Conservation (phyloP, 2,797 vertebrate species). For the Macropodus opercularis region DNA sequence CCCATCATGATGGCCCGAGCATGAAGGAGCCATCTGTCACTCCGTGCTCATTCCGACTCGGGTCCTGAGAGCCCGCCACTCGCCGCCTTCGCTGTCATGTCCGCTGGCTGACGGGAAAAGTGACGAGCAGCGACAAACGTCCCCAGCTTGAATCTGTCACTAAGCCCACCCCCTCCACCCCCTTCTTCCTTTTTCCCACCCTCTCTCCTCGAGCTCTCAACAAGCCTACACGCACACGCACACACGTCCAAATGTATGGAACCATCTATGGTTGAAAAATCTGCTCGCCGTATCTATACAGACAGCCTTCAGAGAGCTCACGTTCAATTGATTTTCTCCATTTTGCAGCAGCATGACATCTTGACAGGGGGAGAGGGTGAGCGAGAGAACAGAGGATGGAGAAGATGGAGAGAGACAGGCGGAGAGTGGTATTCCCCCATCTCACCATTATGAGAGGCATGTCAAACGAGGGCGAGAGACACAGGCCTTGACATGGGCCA, state of each 20-base stretch:
- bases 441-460: constrained; percentile 87
- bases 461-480: constrained; percentile 81
- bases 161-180: neutral
- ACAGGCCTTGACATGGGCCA: constrained; percentile 77
- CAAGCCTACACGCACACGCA: constrained; percentile 3
- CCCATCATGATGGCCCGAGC: constrained; percentile 86
- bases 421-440: constrained; percentile 76
- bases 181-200: neutral
- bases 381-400: constrained; percentile 46
- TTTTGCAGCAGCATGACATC: constrained; percentile 68
- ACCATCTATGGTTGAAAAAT: constrained; percentile 56
- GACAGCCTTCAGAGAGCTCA: constrained; percentile 64
- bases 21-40: constrained; percentile 78
- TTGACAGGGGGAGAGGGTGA: constrained; percentile 60
- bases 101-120: constrained; percentile 81
- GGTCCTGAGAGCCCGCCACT: constrained; percentile 85
- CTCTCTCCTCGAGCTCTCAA: neutral
- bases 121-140: constrained; percentile 77
- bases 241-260: constrained; percentile 36
- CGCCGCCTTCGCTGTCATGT: constrained; percentile 88
- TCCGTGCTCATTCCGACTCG: constrained; percentile 71
- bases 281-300: constrained; percentile 49
- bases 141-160: constrained; percentile 81
- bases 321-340: constrained; percentile 74
- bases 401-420: constrained; percentile 76